A percentile compares a stretch with the other conserved stretches of the same genome.
Evolutionary conservation across 2,113 vertebrate species (phyloP).

Genomic region (Platysternon megacephalum): DNA sequence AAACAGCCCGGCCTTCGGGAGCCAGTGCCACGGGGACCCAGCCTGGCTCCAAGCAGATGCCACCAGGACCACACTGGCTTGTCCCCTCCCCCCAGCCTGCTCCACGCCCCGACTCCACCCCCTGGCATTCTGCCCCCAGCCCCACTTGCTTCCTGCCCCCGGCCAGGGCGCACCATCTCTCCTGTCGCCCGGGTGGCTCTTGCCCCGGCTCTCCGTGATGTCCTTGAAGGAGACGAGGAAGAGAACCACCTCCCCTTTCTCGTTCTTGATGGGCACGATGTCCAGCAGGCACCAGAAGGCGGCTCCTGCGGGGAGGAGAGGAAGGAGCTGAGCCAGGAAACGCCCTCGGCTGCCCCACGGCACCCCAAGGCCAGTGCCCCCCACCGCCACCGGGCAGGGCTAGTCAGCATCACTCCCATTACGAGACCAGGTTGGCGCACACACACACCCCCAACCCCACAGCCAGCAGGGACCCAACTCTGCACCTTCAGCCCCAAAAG

Average conservation of each 20-base stretch:
- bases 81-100: background rate
- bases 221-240: constrained; percentile 98
- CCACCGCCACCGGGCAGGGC: accelerated
- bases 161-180: constrained; percentile 78
- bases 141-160: background rate
- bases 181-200: constrained; percentile 67
- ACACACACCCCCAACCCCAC: background rate
- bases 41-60: background rate
- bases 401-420: background rate
- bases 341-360: no score
- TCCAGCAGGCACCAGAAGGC: constrained; percentile 94
- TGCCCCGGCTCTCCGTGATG: constrained; percentile 85
- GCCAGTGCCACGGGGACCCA: background rate
- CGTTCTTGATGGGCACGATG: constrained; percentile 97
- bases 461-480: background rate
- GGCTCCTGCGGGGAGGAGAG: constrained; percentile 77
- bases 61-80: background rate
- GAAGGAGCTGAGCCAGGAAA: background rate
- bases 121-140: background rate
- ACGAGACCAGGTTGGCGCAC: background rate
- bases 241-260: constrained; percentile 94
- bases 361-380: accelerated
- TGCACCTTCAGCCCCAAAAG: background rate
- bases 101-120: background rate
- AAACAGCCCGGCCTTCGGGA: background rate